A percentile compares a stretch with the other conserved stretches of the same genome.
Conservation (phyloP, 2,797 vertebrate genomes). For the Alfaro cultratus region DNA sequence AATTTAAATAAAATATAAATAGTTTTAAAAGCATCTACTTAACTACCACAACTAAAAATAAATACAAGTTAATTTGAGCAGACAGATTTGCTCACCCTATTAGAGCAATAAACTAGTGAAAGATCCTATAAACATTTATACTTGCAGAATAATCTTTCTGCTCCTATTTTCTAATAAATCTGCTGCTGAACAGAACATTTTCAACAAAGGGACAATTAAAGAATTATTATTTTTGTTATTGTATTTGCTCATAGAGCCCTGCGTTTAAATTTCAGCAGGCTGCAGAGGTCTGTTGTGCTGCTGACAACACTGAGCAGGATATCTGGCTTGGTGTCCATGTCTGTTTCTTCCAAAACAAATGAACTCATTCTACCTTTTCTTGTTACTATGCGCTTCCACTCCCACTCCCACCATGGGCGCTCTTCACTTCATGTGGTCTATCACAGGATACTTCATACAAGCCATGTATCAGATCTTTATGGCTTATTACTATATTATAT, state of each 20-base stretch:
- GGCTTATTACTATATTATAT: no score
- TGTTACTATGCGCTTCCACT: not conserved
- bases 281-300: not conserved
- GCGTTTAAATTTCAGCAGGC: not conserved
- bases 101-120: not conserved
- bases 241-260: not conserved
- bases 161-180: not conserved
- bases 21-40: not conserved
- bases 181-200: not conserved
- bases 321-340: not conserved
- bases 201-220: not conserved
- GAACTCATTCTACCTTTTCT: not conserved
- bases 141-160: not conserved
- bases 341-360: not conserved
- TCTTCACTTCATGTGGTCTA: not conserved
- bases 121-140: not conserved
- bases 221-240: not conserved
- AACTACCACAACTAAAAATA: not conserved
- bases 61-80: not conserved
- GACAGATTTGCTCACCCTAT: not conserved
- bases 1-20: no score
- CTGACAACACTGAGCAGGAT: not conserved
- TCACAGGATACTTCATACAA: not conserved
- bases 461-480: not conserved
- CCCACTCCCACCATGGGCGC: not conserved